Evolutionary conservation across 1,140 invertebrate genomes (phyloP), one percentile per base, ranked within the genome.

Genomic region (Diachasmimorpha longicaudata): DNA sequence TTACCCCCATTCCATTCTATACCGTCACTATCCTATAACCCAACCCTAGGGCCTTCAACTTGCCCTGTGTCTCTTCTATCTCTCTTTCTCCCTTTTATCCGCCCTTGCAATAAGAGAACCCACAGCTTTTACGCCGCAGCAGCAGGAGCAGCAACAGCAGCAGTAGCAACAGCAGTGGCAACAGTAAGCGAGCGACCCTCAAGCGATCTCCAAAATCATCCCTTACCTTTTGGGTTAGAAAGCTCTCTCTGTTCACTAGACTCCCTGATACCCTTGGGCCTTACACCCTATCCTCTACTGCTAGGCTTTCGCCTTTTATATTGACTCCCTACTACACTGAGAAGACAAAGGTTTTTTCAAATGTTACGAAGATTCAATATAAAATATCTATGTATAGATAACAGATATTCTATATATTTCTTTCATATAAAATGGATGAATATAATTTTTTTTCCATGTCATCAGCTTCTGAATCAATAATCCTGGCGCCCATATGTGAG

Each of bases 181-280:
- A 69, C 83, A 81, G 80, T 77, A 73, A 78, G 77, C 72, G 67
- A 83, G 83, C 86, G 85, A 88, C 85, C 84, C 87, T 87, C 85
- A 74, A 88, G 86, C 88, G 88, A 89, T 89, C 87, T 89, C 86
- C 86, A 84, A 89, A 89, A 89, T 88, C 86, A 89, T 89, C 87
- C 87, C 86, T 86, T 86, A 88, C 85, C 87, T 85, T 87, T 86
- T 84, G 81, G 86, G 86, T 81, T 86, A 81, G 85, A 31, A 31
- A 31, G 31, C 48, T 74, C 48, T 42, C 66, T 37, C 48, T 52
- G 31, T 6, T 31, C 31, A 31, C 31, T 31, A 31, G 31, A 31
- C 69, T 76, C 70, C 25, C 36, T 69, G 74, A 77, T 66, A 31
- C 31, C 31, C 31, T 31, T 31, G 31, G 31, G 31, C 6, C 31